Evolutionary conservation across 2,113 vertebrate species (phyloP).

Genomic region (Crotalus horridus): DNA sequence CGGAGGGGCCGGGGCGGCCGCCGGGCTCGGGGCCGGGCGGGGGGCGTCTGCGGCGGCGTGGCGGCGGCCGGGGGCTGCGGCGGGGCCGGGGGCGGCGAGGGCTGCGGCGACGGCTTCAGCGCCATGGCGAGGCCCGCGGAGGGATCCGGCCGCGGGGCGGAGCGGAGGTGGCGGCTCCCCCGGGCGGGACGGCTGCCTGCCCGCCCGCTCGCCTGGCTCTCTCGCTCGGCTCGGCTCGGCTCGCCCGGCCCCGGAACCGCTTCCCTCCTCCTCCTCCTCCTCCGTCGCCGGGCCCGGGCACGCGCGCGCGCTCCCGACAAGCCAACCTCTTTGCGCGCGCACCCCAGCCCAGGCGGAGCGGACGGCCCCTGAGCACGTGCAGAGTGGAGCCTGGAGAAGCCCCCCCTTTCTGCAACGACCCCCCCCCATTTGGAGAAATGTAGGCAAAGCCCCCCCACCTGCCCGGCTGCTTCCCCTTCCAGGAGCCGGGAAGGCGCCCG

Average conservation of each 20-base stretch:
- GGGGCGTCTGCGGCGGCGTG: background rate
- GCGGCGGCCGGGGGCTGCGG: background rate
- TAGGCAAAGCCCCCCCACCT: too few species aligned
- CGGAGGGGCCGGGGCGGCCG: conserved; percentile 69
- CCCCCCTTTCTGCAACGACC: too few species aligned
- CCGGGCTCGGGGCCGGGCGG: conserved; percentile 64
- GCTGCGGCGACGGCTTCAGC: conserved; percentile 41
- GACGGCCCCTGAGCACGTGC: background rate
- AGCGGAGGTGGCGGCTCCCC: conserved; percentile 27
- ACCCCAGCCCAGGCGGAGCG: too few species aligned
- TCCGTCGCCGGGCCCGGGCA: background rate
- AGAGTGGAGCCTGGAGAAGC: background rate
- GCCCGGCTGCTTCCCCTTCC: too few species aligned
- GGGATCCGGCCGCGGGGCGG: conserved; percentile 67
- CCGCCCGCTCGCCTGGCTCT: background rate
- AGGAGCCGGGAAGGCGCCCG: too few species aligned
- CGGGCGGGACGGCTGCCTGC: conserved; percentile 12
- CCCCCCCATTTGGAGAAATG: too few species aligned
- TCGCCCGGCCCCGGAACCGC: background rate
- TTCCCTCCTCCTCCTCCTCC: background rate
- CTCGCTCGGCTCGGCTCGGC: too few species aligned
- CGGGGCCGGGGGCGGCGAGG: conserved; percentile 71
- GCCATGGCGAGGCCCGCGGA: conserved; percentile 62
- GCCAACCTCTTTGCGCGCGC: too few species aligned
- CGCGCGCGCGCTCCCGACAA: background rate